Conservation (phyloP, 2,888 invertebrate species). For the Drosophila paranaensis region DNA sequence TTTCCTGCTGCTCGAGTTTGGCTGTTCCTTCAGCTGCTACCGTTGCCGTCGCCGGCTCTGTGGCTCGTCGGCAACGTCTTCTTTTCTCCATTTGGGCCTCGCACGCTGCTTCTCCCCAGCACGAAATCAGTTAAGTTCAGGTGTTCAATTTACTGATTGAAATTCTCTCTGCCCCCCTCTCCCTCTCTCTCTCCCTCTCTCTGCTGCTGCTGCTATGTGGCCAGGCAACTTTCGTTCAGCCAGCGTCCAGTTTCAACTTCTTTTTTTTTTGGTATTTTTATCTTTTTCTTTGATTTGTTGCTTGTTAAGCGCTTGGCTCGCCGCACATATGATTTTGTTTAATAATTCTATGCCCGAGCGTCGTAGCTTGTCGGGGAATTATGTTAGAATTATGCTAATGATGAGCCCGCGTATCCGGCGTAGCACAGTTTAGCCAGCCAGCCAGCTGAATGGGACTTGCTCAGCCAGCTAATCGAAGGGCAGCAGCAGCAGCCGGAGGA, state of each 20-base stretch:
- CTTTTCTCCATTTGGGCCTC: constrained; percentile 47
- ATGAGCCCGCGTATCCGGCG: constrained; percentile 57
- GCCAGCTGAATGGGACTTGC: too few species aligned
- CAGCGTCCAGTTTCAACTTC: constrained; percentile 49
- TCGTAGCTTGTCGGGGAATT: constrained; percentile 60
- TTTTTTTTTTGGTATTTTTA: constrained; percentile 5
- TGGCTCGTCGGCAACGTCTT: constrained; percentile 49
- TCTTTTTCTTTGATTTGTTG: neutral
- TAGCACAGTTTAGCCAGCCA: constrained; percentile 37
- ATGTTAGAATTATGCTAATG: constrained; percentile 78
- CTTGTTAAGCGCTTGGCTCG: constrained; percentile 11
- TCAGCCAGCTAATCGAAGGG: constrained; percentile 12
- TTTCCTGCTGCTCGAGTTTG: constrained; percentile 67
- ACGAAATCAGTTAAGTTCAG: constrained; percentile 80
- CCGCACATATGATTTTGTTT: constrained; percentile 52
- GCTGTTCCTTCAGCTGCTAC: constrained; percentile 39
- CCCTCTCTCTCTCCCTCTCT: too few species aligned
- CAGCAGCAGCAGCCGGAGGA: neutral
- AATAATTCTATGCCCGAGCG: constrained; percentile 50
- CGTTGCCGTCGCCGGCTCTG: neutral
- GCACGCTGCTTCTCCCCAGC: constrained; percentile 71
- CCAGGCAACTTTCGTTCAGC: constrained; percentile 66
- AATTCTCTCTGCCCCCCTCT: constrained; percentile 52
- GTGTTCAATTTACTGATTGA: constrained; percentile 82
- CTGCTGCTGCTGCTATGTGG: constrained; percentile 60